These are phyloP conservation scores for Yponomeuta sedellus DNA, from an alignment of 2,888 invertebrate species.

Conservation along the genomic window DNA sequence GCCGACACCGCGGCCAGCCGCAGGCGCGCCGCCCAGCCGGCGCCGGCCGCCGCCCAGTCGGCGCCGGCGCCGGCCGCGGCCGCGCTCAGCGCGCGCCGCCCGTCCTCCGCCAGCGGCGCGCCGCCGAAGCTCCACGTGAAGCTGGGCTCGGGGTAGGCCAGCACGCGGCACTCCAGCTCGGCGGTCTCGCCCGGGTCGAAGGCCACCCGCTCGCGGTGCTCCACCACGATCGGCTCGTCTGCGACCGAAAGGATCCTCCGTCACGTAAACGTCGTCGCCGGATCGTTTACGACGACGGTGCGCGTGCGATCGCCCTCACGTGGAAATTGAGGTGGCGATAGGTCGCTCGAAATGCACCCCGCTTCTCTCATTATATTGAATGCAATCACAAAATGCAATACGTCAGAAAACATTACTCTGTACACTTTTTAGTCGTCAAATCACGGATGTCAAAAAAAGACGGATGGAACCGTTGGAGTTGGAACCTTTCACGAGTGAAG, in stretches of 20 bases:
- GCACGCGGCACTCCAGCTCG: slow-evolving; percentile 90
- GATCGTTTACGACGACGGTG: too few relatives aligned
- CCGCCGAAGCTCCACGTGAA: slow-evolving; percentile 92
- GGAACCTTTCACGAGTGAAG: too few relatives aligned
- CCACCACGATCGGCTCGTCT: slow-evolving; percentile 91
- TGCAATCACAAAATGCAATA: too few relatives aligned
- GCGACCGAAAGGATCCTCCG: slow-evolving; percentile 30
- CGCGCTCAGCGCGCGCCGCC: slow-evolving; percentile 90
- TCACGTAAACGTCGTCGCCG: slow-evolving; percentile 15
- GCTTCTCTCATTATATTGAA: too few relatives aligned
- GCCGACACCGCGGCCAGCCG: slow-evolving; percentile 26
- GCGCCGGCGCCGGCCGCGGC: slow-evolving; percentile 88
- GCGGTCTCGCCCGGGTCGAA: slow-evolving; percentile 90
- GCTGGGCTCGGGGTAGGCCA: slow-evolving; percentile 94
- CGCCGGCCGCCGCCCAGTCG: neutral
- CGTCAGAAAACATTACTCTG: too few relatives aligned
- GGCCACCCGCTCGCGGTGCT: slow-evolving; percentile 92
- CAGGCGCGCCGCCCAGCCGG: neutral
- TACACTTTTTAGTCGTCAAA: too few relatives aligned
- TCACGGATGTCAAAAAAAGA: too few relatives aligned
- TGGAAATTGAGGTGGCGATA: too few relatives aligned
- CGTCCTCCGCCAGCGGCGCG: slow-evolving; percentile 85
- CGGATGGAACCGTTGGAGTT: too few relatives aligned
- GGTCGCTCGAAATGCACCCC: too few relatives aligned
- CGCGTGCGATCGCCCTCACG: too few relatives aligned